Evolutionary conservation across 2,888 invertebrate species (phyloP).

Genomic region (Trimorus sp.): DNA sequence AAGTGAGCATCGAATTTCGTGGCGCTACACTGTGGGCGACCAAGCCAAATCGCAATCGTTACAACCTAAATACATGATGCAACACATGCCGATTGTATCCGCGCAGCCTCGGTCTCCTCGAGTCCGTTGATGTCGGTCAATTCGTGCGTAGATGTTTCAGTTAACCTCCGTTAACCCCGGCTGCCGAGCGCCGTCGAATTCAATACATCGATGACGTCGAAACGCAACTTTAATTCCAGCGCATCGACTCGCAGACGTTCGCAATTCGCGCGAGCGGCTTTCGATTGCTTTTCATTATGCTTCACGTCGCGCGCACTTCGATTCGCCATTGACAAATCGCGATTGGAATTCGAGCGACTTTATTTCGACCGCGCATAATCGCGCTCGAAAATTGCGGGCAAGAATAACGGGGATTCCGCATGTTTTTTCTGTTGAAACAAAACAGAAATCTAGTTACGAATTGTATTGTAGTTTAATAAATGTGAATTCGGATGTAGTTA

Average conservation of each 20-base stretch:
- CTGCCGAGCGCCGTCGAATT: constrained; percentile 73
- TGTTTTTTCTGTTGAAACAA: too few relatives aligned
- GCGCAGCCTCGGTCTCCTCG: constrained; percentile 30
- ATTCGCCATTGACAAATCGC: neutral
- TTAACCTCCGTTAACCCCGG: constrained; percentile 77
- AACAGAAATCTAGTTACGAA: too few relatives aligned
- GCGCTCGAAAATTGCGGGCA: too few relatives aligned
- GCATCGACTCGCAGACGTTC: constrained; percentile 59
- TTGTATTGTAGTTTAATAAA: too few relatives aligned
- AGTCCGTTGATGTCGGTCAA: constrained; percentile 61
- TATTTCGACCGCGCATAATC: neutral
- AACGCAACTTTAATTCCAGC: constrained; percentile 69
- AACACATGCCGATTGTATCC: constrained; percentile 69
- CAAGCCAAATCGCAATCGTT: constrained; percentile 45
- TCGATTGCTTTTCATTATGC: constrained; percentile 40
- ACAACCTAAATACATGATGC: constrained; percentile 69
- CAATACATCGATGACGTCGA: constrained; percentile 79
- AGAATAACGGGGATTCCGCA: too few relatives aligned
- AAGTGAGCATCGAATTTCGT: constrained; percentile 1
- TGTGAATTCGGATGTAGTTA: too few relatives aligned
- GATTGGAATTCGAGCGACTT: constrained; percentile 1
- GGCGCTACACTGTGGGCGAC: neutral
- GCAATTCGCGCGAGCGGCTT: constrained; percentile 23
- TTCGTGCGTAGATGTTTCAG: constrained; percentile 72
- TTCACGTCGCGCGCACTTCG: constrained; percentile 1